Evolutionary conservation across 2,797 vertebrate genomes (phyloP).

Genomic region (Gallinago solitaria): DNA sequence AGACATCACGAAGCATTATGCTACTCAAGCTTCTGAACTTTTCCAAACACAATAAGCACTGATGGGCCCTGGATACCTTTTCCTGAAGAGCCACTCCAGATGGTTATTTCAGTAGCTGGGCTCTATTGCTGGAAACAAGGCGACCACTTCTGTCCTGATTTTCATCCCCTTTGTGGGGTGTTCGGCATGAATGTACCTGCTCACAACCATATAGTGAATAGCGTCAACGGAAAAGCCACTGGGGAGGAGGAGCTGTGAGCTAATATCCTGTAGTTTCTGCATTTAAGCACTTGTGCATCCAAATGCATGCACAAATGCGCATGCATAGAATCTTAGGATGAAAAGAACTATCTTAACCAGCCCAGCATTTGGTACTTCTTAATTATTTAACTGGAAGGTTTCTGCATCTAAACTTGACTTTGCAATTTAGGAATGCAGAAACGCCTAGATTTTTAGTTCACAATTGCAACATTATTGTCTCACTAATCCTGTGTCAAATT

Average conservation of each 20-base stretch:
- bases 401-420: not conserved
- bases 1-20: not conserved
- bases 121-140: not conserved
- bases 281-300: not conserved
- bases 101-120: not conserved
- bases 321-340: not conserved
- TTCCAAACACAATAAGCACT: constrained; percentile 32
- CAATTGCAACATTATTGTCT: not conserved
- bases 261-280: not conserved
- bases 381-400: not conserved
- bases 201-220: not conserved
- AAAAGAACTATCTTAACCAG: not conserved
- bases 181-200: not conserved
- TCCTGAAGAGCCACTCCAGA: constrained; percentile 18
- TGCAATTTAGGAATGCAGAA: not conserved
- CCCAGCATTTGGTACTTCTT: not conserved
- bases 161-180: not conserved
- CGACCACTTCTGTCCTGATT: not conserved
- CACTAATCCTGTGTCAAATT: not conserved
- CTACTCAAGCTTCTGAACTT: constrained; percentile 30
- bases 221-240: not conserved
- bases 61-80: constrained; percentile 21
- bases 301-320: not conserved
- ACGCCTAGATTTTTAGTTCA: not conserved
- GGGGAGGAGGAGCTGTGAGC: not conserved